phyloP scores from a whole-genome alignment of 2,888 invertebrate genomes.

The Choreutis nemorana region DNA sequence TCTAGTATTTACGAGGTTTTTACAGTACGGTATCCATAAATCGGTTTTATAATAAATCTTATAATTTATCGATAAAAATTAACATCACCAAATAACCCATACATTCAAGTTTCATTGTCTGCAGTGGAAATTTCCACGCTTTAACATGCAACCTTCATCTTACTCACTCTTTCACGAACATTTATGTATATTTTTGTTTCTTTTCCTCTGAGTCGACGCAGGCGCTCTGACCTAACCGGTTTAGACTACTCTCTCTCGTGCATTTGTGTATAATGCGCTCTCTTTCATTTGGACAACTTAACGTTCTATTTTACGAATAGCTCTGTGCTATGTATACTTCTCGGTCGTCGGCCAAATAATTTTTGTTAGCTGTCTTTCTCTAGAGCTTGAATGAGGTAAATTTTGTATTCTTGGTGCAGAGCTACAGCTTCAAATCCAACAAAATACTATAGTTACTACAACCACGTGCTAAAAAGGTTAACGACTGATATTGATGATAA shows the following conservation, averaged over 20 bases:
- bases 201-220: constrained; percentile 44
- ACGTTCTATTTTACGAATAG: constrained; percentile 65
- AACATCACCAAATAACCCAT: constrained; percentile 32
- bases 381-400: constrained; percentile 62
- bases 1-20: no score
- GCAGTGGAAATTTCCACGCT: constrained; percentile 64
- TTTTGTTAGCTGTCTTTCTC: constrained; percentile 65
- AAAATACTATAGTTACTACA: constrained; percentile 55
- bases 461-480: constrained; percentile 58
- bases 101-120: constrained; percentile 62
- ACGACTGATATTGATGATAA: constrained; percentile 58
- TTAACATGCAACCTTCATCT: constrained; percentile 56
- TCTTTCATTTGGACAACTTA: constrained; percentile 40
- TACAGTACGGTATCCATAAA: no score
- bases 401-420: constrained; percentile 57
- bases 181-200: constrained; percentile 30
- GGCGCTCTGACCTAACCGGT: constrained; percentile 55
- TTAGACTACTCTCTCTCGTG: constrained; percentile 31
- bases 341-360: constrained; percentile 62
- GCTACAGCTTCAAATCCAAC: constrained; percentile 65
- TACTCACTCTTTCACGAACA: constrained; percentile 27
- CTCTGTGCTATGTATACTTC: constrained; percentile 65
- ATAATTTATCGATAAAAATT: no score
- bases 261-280: constrained; percentile 26
- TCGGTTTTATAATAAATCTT: no score